phyloP scores from a whole-genome alignment of 2,113 vertebrate genomes.

The Macroglossus sobrinus region DNA sequence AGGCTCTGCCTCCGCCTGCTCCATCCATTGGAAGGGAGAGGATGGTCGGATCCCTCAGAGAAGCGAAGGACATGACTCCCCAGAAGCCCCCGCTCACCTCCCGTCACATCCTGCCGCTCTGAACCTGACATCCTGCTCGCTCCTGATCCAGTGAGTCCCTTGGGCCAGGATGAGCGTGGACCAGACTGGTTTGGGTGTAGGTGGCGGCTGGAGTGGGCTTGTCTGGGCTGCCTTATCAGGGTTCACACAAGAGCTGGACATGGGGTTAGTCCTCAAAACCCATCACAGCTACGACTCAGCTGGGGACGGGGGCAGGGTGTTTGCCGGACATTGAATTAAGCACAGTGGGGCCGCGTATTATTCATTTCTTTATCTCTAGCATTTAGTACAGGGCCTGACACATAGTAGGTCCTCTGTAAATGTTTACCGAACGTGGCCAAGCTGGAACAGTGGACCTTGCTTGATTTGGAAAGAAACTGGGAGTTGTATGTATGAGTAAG shows the following conservation, averaged over 20 bases:
- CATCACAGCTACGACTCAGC: neutral
- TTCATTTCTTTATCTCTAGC: neutral
- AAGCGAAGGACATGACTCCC: neutral
- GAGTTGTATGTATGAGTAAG: constrained; percentile 3
- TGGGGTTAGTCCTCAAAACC: neutral
- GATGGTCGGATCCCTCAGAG: neutral
- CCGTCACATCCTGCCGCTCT: neutral
- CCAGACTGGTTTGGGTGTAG: neutral
- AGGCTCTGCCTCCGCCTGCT: neutral
- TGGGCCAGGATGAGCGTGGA: neutral
- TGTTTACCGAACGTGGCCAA: neutral
- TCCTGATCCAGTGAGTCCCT: neutral
- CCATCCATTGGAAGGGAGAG: neutral
- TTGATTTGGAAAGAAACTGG: constrained; percentile 16
- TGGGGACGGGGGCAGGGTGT: too few relatives aligned
- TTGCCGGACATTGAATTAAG: neutral
- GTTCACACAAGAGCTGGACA: neutral
- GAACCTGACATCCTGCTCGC: neutral
- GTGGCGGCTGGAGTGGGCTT: neutral
- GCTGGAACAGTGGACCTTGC: neutral
- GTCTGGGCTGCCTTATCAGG: neutral
- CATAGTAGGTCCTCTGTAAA: neutral
- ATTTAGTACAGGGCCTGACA: neutral
- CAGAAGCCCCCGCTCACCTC: neutral
- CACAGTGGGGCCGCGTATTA: neutral